Base-by-base conservation (phyloP, 23 tunicate genomes). In the Ascidia mentula region DNA sequence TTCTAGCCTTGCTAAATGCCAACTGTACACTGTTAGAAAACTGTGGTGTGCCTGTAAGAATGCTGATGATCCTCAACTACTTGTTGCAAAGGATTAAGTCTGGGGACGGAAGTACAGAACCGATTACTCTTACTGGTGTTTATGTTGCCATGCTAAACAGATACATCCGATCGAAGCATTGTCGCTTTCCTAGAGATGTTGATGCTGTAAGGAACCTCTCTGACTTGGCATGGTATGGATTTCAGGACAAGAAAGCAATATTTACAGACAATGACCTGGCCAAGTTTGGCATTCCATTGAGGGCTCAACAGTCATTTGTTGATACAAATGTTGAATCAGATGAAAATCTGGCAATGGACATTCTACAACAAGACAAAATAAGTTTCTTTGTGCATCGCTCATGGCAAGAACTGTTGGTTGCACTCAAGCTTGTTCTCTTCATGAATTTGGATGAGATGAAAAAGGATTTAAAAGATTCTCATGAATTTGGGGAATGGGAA, bases 381-480 rank as follows among this genome's bases (percentile, higher is more conserved):
- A 5, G 13, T 28, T 53, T 20, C 13, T 53, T 53, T 53, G 65
- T 53, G 22, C 65, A 53, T 53, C 65, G 65, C 65, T 53, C 65
- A 6, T 53, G 65, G 65, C 65, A 53, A 53, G 65, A 53, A 28
- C 24, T 53, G 65, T 53, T 53, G 65, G 65, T 53, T 53, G 65
- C 65, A 53, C 65, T 53, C 65, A 53, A 28, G 24, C 65, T 53
- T 53, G 65, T 53, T 53, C 24, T 53, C 4, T 53, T 53, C 24
- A 53, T 53, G 65, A 26, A 26, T 5, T 28, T 53, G 13, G 13
- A 53, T 53, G 65, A 53, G 13, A 20, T 53, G 4, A 9, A 53
- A 53, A 20, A 26, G 4, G 22, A 5, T 53, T 28, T 53, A 20
- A 28, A 53, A 53, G 13, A 53, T 9, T 26, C 65, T 53, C 24